Percentiles rank a stretch among this genome's conserved stretches.
Evolutionary conservation across 2,888 invertebrate genomes (phyloP).

Genomic region (Salticus scenicus): DNA sequence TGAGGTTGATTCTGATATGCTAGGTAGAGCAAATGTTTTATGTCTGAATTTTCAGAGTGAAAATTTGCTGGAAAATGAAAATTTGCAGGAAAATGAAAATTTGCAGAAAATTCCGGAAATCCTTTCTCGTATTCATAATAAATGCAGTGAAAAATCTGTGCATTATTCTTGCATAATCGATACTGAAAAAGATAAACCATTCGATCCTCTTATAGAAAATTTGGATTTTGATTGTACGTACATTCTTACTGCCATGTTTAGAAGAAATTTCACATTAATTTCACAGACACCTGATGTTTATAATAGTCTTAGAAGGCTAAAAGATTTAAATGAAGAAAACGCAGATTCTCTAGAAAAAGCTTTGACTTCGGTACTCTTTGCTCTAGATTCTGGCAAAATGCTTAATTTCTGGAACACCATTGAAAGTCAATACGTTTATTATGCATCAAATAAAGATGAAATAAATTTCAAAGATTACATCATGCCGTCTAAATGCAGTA

Average conservation of each 20-base stretch:
- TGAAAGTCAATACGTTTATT: neutral
- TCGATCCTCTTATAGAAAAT: neutral
- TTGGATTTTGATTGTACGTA: constrained; percentile 30
- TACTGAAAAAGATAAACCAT: neutral
- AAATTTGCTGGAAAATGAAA: too few species aligned
- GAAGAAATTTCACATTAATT: constrained; percentile 21
- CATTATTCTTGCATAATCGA: constrained; percentile 25
- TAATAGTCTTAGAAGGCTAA: neutral
- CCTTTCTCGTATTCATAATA: constrained; percentile 36
- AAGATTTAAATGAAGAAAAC: neutral
- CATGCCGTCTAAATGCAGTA: constrained; percentile 18
- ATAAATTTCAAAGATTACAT: neutral
- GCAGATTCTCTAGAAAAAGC: constrained; percentile 23
- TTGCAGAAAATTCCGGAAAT: constrained; percentile 23
- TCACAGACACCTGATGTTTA: neutral
- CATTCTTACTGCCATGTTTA: constrained; percentile 22
- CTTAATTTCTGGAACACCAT: constrained; percentile 26
- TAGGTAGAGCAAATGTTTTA: constrained; percentile 55
- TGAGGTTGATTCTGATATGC: constrained; percentile 14
- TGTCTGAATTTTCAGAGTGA: constrained; percentile 32
- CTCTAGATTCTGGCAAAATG: constrained; percentile 25
- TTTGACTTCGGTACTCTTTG: neutral
- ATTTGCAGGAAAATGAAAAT: too few species aligned
- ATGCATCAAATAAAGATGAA: neutral
- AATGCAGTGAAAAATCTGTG: constrained; percentile 43